Evolutionary conservation across 2,888 invertebrate genomes (phyloP), one percentile per base, ranked within the genome.

Genomic region (Germaria angustata): DNA sequence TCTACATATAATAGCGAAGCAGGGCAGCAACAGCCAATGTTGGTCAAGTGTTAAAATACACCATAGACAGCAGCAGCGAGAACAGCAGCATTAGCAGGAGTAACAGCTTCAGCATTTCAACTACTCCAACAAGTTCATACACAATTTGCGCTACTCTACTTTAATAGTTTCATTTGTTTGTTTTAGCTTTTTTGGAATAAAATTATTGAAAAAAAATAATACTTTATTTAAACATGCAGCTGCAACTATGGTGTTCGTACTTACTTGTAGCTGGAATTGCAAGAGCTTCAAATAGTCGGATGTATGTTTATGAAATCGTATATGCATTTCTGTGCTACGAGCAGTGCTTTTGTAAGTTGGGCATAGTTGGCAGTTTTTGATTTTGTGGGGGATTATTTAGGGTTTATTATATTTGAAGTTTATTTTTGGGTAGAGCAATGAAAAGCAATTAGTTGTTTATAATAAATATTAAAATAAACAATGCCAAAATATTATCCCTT

Each of bases 21-120:
- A 24, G 20, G 36, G 41, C 36, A 51, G 36, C 32, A 63, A 20
- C 39, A 28, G 34, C 36, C 63, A 53, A 81, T 81, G 44, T 81
- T 81, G 81, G 65, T 76, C 81, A 81, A 81, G 81, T 76, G 76
- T 72, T 81, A 66, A 66, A 76, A 65, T 55, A 34, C 68, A 55
- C 41, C 68, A 51, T 71, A 51, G 13, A 32, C n/a, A 15, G 44
- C 24, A 55, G 28, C 1, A 20, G 46, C n/a, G n/a, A n/a, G n/a
- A n/a, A n/a, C 24, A n/a, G 13, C 20, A 24, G 20, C 28, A 28
- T 41, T 55, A 17, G 46, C 17, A 24, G 36, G 34, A 66, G 17
- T 13, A 72, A 13, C 46, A 66, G 53, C 66, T 57, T 68, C 61
- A 73, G 59, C 36, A 72, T 68, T 57, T 46, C 34, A 34, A 4